These are phyloP conservation scores for Puntigrus tetrazona DNA, from an alignment of 2,113 vertebrate genomes.

Conservation along the genomic window DNA sequence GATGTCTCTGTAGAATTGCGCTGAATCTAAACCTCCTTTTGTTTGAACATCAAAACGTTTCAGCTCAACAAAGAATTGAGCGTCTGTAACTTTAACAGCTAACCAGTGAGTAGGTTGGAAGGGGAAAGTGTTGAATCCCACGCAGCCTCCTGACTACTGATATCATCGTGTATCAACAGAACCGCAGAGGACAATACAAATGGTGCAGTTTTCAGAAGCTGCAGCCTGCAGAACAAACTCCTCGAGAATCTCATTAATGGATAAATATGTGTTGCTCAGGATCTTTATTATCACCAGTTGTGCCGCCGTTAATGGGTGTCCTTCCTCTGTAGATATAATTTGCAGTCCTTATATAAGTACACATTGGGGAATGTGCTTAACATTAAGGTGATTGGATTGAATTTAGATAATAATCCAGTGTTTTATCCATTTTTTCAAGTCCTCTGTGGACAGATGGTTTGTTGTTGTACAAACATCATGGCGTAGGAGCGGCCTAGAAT, in stretches of 20 bases:
- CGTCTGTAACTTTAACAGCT: conserved; percentile 56
- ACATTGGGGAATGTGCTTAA: neutral
- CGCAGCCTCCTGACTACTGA: conserved; percentile 60
- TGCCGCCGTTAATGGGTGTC: neutral
- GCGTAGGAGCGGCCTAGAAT: neutral
- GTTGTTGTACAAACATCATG: neutral
- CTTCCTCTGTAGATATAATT: neutral
- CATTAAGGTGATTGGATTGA: neutral
- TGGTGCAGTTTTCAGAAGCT: conserved; percentile 45
- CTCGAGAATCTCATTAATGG: conserved; percentile 6
- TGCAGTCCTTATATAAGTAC: neutral
- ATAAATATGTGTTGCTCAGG: neutral
- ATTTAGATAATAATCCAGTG: neutral
- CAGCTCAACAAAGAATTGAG: conserved; percentile 48
- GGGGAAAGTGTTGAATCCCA: conserved; percentile 59
- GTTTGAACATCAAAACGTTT: conserved; percentile 48
- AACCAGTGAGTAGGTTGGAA: conserved; percentile 59
- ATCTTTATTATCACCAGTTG: neutral
- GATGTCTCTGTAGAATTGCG: conserved; percentile 12
- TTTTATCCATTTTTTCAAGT: neutral
- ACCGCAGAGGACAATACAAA: conserved; percentile 52
- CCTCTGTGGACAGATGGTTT: neutral
- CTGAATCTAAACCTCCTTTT: conserved; percentile 18
- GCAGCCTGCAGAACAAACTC: conserved; percentile 25
- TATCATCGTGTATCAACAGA: conserved; percentile 53